Evolutionary conservation across 2,888 invertebrate species (phyloP).

Genomic region (Horisme vitalbata): DNA sequence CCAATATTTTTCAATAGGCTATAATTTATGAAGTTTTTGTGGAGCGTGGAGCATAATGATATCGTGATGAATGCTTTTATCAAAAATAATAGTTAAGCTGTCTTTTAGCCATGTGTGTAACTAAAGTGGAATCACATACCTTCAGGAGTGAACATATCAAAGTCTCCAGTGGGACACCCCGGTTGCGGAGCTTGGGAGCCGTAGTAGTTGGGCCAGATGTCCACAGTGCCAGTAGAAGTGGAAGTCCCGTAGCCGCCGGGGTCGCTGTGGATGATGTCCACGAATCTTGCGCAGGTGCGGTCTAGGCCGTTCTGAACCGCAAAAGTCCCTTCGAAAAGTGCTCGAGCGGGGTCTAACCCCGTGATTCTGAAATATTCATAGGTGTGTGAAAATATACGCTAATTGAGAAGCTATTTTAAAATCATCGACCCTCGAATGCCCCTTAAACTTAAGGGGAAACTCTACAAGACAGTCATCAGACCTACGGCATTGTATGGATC

Average conservation of each 20-base stretch:
- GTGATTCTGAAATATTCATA: constrained; percentile 69
- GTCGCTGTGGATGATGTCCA: constrained; percentile 87
- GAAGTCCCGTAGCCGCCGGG: constrained; percentile 82
- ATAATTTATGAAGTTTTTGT: too few species aligned
- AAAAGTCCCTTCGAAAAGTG: constrained; percentile 78
- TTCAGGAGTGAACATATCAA: constrained; percentile 58
- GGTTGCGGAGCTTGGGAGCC: constrained; percentile 68
- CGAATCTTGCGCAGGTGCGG: constrained; percentile 80
- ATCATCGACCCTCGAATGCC: too few species aligned
- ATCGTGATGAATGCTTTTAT: too few species aligned
- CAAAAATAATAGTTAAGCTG: too few species aligned
- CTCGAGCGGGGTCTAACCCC: constrained; percentile 83
- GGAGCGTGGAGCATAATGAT: too few species aligned
- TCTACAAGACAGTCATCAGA: too few species aligned
- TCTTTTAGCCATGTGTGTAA: too few species aligned
- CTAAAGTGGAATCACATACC: constrained; percentile 43
- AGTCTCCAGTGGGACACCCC: constrained; percentile 74
- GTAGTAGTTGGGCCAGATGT: constrained; percentile 84
- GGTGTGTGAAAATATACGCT: neutral
- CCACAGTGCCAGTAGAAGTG: constrained; percentile 74
- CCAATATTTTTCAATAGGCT: too few species aligned
- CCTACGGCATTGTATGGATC: too few species aligned
- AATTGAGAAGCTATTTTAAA: neutral
- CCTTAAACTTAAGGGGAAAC: too few species aligned
- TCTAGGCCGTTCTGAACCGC: constrained; percentile 57